Conservation (phyloP, 1,140 invertebrate species). For the Platorchestia sp. region DNA sequence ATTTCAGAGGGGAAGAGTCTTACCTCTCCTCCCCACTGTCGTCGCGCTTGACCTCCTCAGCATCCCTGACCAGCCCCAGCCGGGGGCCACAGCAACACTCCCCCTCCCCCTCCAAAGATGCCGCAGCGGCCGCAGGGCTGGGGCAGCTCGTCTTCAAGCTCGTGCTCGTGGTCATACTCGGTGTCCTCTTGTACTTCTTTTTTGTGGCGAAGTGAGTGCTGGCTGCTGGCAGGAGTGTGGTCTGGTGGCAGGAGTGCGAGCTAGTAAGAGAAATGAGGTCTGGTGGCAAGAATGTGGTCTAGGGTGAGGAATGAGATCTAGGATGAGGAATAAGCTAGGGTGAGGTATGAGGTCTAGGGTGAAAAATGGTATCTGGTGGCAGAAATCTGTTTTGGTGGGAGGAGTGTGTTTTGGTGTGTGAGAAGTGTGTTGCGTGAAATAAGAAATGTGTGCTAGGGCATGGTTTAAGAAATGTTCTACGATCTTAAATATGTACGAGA, state of each 20-base stretch:
- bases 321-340: too few relatives aligned
- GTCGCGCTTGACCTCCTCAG: not conserved
- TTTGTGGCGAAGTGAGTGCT: constrained; percentile 10
- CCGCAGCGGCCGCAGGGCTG: not conserved
- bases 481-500: too few relatives aligned
- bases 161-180: not conserved
- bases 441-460: too few relatives aligned
- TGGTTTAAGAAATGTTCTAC: too few relatives aligned
- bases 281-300: not conserved
- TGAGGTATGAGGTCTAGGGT: not conserved
- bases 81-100: not conserved
- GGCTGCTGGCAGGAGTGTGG: not conserved
- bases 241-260: not conserved
- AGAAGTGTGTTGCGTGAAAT: too few relatives aligned
- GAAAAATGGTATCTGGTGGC: not conserved
- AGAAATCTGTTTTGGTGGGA: not conserved
- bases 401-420: too few relatives aligned
- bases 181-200: constrained; percentile 23
- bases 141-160: not conserved
- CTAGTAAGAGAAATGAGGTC: too few relatives aligned
- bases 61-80: not conserved
- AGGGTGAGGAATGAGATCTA: not conserved
- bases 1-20: not conserved
- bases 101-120: not conserved
- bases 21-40: constrained; percentile 14